These are phyloP conservation scores for Boulengeromyrus knoepffleri DNA, from an alignment of 2,113 vertebrate genomes.

Conservation along the genomic window DNA sequence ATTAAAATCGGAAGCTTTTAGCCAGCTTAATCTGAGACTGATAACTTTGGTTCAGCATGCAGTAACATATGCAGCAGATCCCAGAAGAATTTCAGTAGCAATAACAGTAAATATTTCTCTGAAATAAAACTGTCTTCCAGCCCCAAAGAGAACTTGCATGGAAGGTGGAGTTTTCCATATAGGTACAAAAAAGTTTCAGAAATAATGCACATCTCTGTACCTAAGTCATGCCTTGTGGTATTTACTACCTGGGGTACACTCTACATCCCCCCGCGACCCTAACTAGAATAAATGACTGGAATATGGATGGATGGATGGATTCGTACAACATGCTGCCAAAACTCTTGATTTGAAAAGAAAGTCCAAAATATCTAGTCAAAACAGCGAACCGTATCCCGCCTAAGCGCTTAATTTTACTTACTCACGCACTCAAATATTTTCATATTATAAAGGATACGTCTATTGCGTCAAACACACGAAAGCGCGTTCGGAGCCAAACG, in stretches of 20 bases:
- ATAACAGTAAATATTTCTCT: background rate
- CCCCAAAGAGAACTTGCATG: background rate
- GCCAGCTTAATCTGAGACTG: background rate
- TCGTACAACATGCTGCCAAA: background rate
- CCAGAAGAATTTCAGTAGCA: background rate
- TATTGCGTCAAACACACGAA: background rate
- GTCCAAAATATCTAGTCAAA: background rate
- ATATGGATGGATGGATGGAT: background rate
- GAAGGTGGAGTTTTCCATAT: background rate
- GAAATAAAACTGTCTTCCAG: background rate
- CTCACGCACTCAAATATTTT: background rate
- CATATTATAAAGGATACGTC: background rate
- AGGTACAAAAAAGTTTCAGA: background rate
- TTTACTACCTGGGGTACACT: background rate
- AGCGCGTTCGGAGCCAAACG: background rate
- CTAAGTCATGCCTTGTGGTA: background rate
- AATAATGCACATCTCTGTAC: background rate
- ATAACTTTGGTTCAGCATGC: background rate
- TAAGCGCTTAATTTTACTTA: background rate
- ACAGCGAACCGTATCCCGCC: background rate
- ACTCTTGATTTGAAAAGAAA: background rate
- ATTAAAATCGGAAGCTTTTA: background rate
- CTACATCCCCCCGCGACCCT: background rate
- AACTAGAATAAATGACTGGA: background rate
- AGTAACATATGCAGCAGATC: background rate